Base-by-base conservation (phyloP, 1,140 invertebrate species). In the Macrocentrus cingulum region DNA sequence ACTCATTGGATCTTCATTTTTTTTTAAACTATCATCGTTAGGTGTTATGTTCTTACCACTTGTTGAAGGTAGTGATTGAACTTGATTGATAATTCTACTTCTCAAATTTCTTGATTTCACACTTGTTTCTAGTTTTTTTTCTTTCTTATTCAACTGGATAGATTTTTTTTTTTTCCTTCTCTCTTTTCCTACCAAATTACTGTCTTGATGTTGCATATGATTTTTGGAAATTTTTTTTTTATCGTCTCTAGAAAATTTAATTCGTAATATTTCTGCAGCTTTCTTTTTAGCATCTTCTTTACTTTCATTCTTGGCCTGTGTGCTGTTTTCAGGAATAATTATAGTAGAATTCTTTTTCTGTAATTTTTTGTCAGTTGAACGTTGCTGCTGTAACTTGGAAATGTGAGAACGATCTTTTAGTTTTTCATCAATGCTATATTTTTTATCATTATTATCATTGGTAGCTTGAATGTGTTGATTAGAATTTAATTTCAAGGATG, bases 391-490 rank as follows among this genome's bases (percentile, higher is more conserved):
- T 34, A 51, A 52, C 65, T 60, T 44, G 9, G 39, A 8, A 3
- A 2, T 25, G 19, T 25, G 37, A 45, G 45, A 44, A 22, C 29
- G 46, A 7, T 54, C 56, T 63, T 64, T 59, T 62, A 54, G 18
- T 56, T 51, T 61, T n/a, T 8, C 19, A 1, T 34, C 59, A 16
- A 0, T 45, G 34, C 23, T 46, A 25, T 45, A 50, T 15, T 45
- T 59, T 15, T 61, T 48, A 22, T 58, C 23, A n/a, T 13, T 11
- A 9, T 25, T 15, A 8, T 36, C 7, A 32, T 58, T 54, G 39
- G 42, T 32, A 41, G 39, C 29, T 37, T 83, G 81, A 66, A 89
- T 82, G 59, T 82, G 37, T 39, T 74, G 63, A 9, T 71, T 66
- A n/a, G 63, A 61, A 8, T 45, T 62, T 1, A 66, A 36, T 53